phyloP scores from a whole-genome alignment of 2,888 invertebrate species.

The Clanis bilineata region DNA sequence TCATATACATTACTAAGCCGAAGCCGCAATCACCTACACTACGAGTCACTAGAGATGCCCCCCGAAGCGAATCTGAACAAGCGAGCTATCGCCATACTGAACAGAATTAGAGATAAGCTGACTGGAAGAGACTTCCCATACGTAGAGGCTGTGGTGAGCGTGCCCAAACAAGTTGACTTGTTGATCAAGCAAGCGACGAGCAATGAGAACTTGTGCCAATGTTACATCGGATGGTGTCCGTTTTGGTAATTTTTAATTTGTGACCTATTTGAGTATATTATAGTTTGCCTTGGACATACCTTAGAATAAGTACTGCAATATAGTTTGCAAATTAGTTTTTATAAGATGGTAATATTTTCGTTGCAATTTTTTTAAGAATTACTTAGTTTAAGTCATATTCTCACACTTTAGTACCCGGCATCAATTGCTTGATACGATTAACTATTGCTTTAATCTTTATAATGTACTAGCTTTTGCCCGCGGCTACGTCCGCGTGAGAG shows the following conservation, averaged over 20 bases:
- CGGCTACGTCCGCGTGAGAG: too few relatives aligned
- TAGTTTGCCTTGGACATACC: not conserved
- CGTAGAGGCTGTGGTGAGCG: conserved; percentile 87
- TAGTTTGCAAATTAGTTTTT: too few relatives aligned
- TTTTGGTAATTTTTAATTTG: conserved; percentile 79
- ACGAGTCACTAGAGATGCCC: conserved; percentile 71
- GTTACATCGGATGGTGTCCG: conserved; percentile 99
- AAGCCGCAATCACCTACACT: conserved; percentile 60
- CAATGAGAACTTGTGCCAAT: conserved; percentile 99
- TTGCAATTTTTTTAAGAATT: too few relatives aligned
- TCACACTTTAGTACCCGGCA: too few relatives aligned
- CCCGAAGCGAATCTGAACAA: conserved; percentile 93
- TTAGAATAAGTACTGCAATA: not conserved
- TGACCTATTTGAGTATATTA: not conserved
- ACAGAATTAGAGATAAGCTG: conserved; percentile 95
- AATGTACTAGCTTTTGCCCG: too few relatives aligned
- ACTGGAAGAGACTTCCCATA: conserved; percentile 96
- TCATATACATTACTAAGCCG: conserved; percentile 67
- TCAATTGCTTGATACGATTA: too few relatives aligned
- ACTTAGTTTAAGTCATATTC: too few relatives aligned
- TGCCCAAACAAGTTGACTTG: conserved; percentile 95
- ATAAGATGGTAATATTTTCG: too few relatives aligned
- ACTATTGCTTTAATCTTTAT: too few relatives aligned
- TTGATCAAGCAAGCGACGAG: conserved; percentile 97
- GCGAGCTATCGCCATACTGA: conserved; percentile 95